phyloP scores from a whole-genome alignment of 2,113 vertebrate genomes.

The Sorex araneus region DNA sequence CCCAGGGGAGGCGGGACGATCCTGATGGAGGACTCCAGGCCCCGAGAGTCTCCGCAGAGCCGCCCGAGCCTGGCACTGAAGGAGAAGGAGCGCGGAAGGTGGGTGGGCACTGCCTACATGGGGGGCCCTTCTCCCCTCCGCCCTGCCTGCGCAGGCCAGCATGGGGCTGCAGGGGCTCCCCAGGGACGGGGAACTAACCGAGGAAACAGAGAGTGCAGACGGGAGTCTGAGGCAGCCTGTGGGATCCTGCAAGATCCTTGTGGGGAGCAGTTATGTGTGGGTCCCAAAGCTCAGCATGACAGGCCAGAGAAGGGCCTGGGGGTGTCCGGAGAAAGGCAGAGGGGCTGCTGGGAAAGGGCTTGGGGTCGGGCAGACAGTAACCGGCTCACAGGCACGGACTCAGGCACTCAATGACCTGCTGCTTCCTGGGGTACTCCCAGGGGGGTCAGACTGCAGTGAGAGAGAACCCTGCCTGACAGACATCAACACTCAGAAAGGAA shows the following conservation, averaged over 20 bases:
- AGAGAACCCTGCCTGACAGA: neutral
- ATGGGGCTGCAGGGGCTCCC: neutral
- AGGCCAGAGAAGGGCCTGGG: neutral
- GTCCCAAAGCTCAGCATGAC: neutral
- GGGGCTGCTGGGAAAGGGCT: no score
- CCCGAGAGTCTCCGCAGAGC: neutral
- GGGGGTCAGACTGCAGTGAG: neutral
- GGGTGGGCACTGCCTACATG: rapidly evolving
- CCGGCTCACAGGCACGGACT: rapidly evolving
- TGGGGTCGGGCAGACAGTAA: rapidly evolving
- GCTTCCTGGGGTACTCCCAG: neutral
- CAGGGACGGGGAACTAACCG: rapidly evolving
- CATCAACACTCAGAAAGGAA: neutral
- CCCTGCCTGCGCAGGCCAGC: neutral
- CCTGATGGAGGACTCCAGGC: neutral
- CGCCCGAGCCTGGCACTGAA: neutral
- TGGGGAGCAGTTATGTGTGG: neutral
- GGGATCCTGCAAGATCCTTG: neutral
- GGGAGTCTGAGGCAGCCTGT: neutral
- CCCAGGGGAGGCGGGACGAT: conserved; percentile 56
- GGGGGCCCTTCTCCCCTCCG: neutral
- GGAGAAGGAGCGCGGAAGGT: neutral
- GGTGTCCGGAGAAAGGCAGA: neutral
- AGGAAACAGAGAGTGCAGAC: no score
- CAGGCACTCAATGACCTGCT: rapidly evolving